These are phyloP conservation scores for Xylocopa sonorina DNA, from an alignment of 1,140 invertebrate species.

Conservation along the genomic window DNA sequence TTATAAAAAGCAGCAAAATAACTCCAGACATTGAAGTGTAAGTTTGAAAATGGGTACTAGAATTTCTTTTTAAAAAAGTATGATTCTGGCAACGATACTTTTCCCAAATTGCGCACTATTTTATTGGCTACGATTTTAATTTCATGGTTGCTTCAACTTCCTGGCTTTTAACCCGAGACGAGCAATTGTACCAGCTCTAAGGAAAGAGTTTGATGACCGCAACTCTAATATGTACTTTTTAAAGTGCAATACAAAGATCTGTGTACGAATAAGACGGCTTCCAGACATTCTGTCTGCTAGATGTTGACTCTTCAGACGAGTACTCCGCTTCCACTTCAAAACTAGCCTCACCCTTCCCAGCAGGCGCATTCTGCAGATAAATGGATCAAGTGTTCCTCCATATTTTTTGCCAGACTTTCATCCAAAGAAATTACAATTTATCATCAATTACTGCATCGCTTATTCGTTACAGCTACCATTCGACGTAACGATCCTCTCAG, in stretches of 20 bases:
- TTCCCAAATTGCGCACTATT: too few relatives aligned
- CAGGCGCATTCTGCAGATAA: neutral
- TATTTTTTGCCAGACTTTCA: neutral
- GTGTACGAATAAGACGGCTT: neutral
- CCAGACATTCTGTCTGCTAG: slow-evolving; percentile 10
- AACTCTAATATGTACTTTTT: neutral
- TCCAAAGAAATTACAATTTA: neutral
- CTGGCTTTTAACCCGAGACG: too few relatives aligned
- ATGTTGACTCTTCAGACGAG: slow-evolving; percentile 12
- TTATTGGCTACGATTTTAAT: too few relatives aligned
- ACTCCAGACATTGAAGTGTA: too few relatives aligned
- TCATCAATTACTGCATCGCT: too few relatives aligned
- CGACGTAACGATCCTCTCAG: too few relatives aligned
- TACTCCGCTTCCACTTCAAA: slow-evolving; percentile 12
- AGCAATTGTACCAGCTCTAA: too few relatives aligned
- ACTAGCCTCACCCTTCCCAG: neutral
- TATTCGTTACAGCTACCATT: neutral
- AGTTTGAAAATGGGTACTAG: too few relatives aligned
- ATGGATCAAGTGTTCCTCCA: neutral
- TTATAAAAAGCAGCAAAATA: too few relatives aligned
- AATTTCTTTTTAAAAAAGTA: too few relatives aligned
- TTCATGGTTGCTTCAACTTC: too few relatives aligned
- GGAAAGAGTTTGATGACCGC: neutral
- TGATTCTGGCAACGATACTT: too few relatives aligned
- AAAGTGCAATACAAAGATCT: neutral